These are phyloP conservation scores for Pseudococcus jackbeardsleyi DNA, from an alignment of 2,888 invertebrate genomes.

Conservation along the genomic window DNA sequence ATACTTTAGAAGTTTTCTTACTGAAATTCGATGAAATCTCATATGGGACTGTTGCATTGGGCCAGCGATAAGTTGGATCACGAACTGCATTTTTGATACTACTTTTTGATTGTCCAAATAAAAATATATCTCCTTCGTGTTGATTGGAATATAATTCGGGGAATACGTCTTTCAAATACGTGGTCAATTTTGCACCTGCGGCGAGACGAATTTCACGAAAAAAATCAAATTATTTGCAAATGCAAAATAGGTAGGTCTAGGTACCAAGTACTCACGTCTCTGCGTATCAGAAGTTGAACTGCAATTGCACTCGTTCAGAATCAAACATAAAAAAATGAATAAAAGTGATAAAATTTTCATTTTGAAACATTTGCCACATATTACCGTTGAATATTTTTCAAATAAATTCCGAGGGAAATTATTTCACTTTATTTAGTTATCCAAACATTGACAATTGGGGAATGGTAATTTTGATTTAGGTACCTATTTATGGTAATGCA, in stretches of 20 bases:
- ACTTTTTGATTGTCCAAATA: slow-evolving; percentile 65
- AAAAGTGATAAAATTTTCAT: slow-evolving; percentile 14
- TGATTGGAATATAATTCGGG: slow-evolving; percentile 67
- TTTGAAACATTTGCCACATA: not conserved
- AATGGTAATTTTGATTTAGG: slow-evolving; percentile 48
- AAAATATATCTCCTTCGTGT: slow-evolving; percentile 68
- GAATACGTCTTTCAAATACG: slow-evolving; percentile 66
- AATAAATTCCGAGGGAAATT: not conserved
- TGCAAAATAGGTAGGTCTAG: slow-evolving; percentile 47
- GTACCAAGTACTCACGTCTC: not conserved
- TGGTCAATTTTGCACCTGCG: not conserved
- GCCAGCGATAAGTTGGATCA: slow-evolving; percentile 68
- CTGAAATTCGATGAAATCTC: slow-evolving; percentile 67
- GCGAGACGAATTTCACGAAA: not conserved
- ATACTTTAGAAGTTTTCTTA: slow-evolving; percentile 65
- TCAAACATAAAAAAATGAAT: not conserved
- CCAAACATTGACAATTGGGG: not conserved
- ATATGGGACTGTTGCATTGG: slow-evolving; percentile 68
- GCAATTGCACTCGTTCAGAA: too few species aligned
- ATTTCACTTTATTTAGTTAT: not conserved
- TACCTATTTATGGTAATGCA: slow-evolving; percentile 11
- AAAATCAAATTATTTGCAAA: not conserved
- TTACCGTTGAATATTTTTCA: slow-evolving; percentile 21
- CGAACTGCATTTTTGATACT: slow-evolving; percentile 68
- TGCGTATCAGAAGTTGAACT: not conserved